Percentiles rank a stretch among this genome's conserved stretches.
Conservation (phyloP, 2,113 vertebrate species). For the Platichthys flesus region DNA sequence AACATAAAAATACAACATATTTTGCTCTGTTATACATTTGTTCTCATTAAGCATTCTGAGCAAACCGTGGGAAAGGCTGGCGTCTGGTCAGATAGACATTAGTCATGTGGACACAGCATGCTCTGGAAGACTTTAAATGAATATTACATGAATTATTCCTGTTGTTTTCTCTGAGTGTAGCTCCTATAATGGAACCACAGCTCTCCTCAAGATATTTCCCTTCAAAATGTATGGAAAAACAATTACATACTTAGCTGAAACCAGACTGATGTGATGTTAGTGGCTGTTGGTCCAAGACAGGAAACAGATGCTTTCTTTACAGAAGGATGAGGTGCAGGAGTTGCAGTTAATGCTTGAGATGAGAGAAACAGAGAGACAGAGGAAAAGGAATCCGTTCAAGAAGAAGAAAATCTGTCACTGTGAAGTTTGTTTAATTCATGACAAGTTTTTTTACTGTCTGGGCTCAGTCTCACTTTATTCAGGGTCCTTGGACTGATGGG, state of each 20-base stretch:
- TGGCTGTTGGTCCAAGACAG: not conserved
- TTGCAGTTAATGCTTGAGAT: not conserved
- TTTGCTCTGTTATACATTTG: slow-evolving; percentile 14
- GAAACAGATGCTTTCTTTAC: not conserved
- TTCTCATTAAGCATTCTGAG: slow-evolving; percentile 8
- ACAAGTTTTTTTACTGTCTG: not conserved
- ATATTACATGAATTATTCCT: not conserved
- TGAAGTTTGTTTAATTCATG: too few relatives aligned
- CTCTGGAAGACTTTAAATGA: slow-evolving; percentile 4
- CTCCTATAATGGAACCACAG: not conserved
- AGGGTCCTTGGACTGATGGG: too few relatives aligned
- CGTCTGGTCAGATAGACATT: not conserved
- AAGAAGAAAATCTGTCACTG: too few relatives aligned
- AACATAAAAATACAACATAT: slow-evolving; percentile 6
- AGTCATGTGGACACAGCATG: not conserved
- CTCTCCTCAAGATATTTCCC: slow-evolving; percentile 1
- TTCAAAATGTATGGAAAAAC: slow-evolving; percentile 39
- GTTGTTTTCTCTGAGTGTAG: not conserved
- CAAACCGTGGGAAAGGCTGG: not conserved
- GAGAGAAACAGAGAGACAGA: not conserved
- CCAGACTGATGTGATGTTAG: not conserved
- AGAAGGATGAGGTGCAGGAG: not conserved
- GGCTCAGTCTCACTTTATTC: too few relatives aligned
- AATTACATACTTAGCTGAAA: slow-evolving; percentile 17
- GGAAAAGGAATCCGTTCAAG: too few relatives aligned